Conservation (phyloP, 2,888 invertebrate species). For the Elmis aenea region DNA sequence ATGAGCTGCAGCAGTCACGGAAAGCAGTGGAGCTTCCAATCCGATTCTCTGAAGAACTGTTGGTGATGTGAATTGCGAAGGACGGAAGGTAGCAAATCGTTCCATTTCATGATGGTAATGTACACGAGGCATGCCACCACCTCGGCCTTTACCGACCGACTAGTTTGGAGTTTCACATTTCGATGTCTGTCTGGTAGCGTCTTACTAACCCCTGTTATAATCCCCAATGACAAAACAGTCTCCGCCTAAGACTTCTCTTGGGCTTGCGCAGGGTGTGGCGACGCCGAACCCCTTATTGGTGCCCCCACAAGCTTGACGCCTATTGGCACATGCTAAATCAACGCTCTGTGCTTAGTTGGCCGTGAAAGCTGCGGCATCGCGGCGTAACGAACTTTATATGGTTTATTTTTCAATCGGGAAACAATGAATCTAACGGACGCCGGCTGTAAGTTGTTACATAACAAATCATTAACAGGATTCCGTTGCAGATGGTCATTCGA, state of each 20-base stretch:
- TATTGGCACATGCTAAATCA: slow-evolving; percentile 35
- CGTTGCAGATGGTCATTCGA: slow-evolving; percentile 37
- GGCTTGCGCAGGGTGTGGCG: slow-evolving; percentile 41
- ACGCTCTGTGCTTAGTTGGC: slow-evolving; percentile 30
- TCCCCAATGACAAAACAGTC: slow-evolving; percentile 35
- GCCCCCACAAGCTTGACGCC: slow-evolving; percentile 22
- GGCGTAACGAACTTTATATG: slow-evolving; percentile 32
- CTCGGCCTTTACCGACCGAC: slow-evolving; percentile 27
- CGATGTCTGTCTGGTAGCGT: slow-evolving; percentile 8
- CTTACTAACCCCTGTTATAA: slow-evolving; percentile 13
- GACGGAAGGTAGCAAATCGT: slow-evolving; percentile 30
- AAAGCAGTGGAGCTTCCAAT: slow-evolving; percentile 37
- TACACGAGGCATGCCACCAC: slow-evolving; percentile 44
- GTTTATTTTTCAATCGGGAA: slow-evolving; percentile 18
- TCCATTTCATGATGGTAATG: slow-evolving; percentile 37
- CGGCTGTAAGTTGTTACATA: slow-evolving; percentile 26
- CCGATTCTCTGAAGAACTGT: slow-evolving; percentile 39
- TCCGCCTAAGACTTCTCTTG: slow-evolving; percentile 33
- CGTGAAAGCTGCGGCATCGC: slow-evolving; percentile 26
- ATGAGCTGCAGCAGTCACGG: slow-evolving; percentile 31
- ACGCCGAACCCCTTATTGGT: slow-evolving; percentile 27
- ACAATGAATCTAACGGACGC: slow-evolving; percentile 14
- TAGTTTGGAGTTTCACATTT: slow-evolving; percentile 12
- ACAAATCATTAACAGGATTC: slow-evolving; percentile 38
- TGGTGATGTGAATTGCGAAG: slow-evolving; percentile 29